phyloP scores from a whole-genome alignment of 2,888 invertebrate species.

The Acrobasis suavella region DNA sequence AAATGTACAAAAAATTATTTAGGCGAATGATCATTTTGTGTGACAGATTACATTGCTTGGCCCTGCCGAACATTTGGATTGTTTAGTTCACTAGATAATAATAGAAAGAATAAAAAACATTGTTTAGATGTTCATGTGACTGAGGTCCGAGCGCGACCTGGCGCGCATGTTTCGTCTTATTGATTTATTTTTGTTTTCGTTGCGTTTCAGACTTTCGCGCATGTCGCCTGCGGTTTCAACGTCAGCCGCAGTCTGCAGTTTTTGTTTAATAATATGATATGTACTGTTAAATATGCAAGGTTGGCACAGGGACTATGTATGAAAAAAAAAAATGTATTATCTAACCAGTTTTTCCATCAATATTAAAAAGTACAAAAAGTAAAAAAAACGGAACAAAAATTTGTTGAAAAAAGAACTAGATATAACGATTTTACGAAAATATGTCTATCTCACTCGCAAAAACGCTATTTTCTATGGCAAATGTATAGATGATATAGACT shows the following conservation, averaged over 20 bases:
- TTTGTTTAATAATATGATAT: no score
- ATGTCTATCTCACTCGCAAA: no score
- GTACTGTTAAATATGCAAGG: no score
- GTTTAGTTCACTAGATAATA: slow-evolving; percentile 51
- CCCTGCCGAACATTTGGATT: slow-evolving; percentile 72
- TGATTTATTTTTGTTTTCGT: slow-evolving; percentile 49
- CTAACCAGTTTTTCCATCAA: no score
- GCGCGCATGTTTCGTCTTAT: slow-evolving; percentile 69
- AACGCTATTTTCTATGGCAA: no score
- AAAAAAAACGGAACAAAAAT: no score
- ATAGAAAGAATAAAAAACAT: slow-evolving; percentile 53
- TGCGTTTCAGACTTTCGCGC: slow-evolving; percentile 25
- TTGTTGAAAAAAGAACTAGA: no score
- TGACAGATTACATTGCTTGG: slow-evolving; percentile 67
- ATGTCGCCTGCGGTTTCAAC: slow-evolving; percentile 9
- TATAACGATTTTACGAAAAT: no score
- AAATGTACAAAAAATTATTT: slow-evolving; percentile 75
- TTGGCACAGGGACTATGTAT: no score
- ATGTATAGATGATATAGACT: no score
- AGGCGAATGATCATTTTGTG: slow-evolving; percentile 74
- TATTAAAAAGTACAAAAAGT: no score
- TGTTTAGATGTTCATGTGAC: slow-evolving; percentile 49
- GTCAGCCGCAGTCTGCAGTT: background rate
- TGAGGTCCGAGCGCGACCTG: slow-evolving; percentile 34
- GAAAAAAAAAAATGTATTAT: no score